Base-by-base conservation (phyloP, 1,140 invertebrate species). In the Micrasema longulum region DNA sequence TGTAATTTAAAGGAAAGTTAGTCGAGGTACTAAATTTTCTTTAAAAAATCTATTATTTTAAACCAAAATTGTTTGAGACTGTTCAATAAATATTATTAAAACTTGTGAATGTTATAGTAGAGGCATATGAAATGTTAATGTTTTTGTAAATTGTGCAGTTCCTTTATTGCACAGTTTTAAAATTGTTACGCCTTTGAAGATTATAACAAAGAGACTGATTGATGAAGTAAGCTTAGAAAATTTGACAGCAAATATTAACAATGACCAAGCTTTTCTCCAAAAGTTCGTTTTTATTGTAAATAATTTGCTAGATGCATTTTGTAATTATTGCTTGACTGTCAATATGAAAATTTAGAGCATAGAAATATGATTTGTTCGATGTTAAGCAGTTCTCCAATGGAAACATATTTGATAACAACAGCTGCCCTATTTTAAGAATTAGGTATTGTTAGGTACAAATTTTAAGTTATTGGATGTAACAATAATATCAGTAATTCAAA, bases 401-500 rank as follows among this genome's bases (percentile, higher is more conserved):
- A 26, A 26, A 53, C 12, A 14, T 53, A 3, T 22, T n/a, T 26
- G 26, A 7, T 31, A 48, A 48, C 16, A 20, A 48, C 20, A 53
- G 50, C 50, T 53, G 50, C 23, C 22, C 50, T 53, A 26, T 53
- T 23, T 14, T 5, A 53, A 2, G 12, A 26, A 23, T 26, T 35
- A 26, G 12, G 0, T 18, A 18, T 22, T 0, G 16, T 48, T 18
- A 48, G 47, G 20, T 48, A 31, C 26, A 26, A 26, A 14, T 53
- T 23, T 53, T 10, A 53, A n/a, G 11, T 12, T n/a, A 18, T 53
- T 52, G 11, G 20, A 26, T 53, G 26, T 31, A 26, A n/a, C 12
- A 53, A 53, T 53, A 26, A 53, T 35, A 53, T 53, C 50, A 53
- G 16, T n/a, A 53, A 53, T 53, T 53, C 41, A 53, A 53, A 53